Evolutionary conservation across 2,797 vertebrate genomes (phyloP), one percentile per base, ranked within the genome.

Genomic region (Myotis findleyi): DNA sequence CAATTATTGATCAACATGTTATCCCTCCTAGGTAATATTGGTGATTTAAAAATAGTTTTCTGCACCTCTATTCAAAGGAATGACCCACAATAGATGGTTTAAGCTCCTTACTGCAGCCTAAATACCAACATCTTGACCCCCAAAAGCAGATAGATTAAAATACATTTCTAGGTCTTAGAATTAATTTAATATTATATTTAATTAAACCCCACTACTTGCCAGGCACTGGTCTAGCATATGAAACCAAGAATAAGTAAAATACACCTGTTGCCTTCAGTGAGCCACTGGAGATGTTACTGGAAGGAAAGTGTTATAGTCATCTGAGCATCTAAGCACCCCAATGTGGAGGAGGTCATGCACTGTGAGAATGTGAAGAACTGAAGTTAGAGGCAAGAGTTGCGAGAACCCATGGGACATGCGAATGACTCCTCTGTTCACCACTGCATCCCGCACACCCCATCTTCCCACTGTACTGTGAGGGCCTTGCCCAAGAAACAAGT

Each of bases 11-110:
- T 49, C 30, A 51, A 23, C 18, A 6, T 77, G 18, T 47, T 77
- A 30, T 53, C 17, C 16, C 66, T 92, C n/a, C 7, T 53, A 27
- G n/a, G 51, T 55, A 79, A 55, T 71, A 71, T 53, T 25, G 92
- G 8, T 77, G 72, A n/a, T 87, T 92, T 96, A 93, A 92, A 27
- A 25, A 17, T 33, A 57, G 41, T 81, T 85, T 87, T 88, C 21
- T 87, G 33, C 2, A 73, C 16, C 17, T 82, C 49, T 85, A 0
- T 64, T 51, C 8, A 38, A 62, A 82, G 83, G 11, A 44, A 30
- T 44, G 17, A 18, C 23, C 25, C 44, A 20, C 36, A 13, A 57
- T 51, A 68, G 89, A 6, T 6, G 80, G 9, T 73, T 69, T 68
- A 71, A 53, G 3, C 23, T 66, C 36, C 9, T 81, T 88, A 47